phyloP scores from a whole-genome alignment of 2,113 vertebrate species.

The Phycodurus eques region DNA sequence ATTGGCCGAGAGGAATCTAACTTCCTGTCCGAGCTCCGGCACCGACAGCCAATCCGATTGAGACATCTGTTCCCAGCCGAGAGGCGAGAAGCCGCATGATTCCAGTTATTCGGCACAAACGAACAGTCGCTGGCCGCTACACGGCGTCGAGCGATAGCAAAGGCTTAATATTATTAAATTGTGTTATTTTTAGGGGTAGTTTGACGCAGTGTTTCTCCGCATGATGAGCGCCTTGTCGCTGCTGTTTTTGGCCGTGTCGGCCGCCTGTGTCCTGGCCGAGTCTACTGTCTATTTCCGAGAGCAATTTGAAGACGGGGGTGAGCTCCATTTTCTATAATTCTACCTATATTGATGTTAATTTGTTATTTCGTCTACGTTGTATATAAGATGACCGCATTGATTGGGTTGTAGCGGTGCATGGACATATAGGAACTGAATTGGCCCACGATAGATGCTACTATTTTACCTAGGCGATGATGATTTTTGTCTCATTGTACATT shows the following conservation, averaged over 20 bases:
- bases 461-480: not conserved
- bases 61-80: conserved; percentile 78
- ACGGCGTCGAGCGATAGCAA: not conserved
- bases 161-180: not conserved
- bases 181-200: not conserved
- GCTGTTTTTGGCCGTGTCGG: conserved; percentile 62
- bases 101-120: conserved; percentile 21
- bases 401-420: not conserved
- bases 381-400: not conserved
- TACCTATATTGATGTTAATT: not conserved
- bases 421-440: not conserved
- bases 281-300: conserved; percentile 77
- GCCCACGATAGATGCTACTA: not conserved
- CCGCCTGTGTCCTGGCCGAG: conserved; percentile 62
- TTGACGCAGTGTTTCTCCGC: not conserved
- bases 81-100: conserved; percentile 54
- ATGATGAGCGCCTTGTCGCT: conserved; percentile 65
- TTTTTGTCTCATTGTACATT: not conserved
- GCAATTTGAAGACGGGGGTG: conserved; percentile 82
- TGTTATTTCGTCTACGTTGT: not conserved
- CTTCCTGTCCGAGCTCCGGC: conserved; percentile 37
- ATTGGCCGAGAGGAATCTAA: conserved; percentile 46
- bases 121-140: conserved; percentile 15
- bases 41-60: conserved; percentile 66
- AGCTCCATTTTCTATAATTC: conserved; percentile 45